Percentiles rank a stretch among this genome's conserved stretches.
These are phyloP conservation scores for Plestiodon gilberti DNA, from an alignment of 2,113 vertebrate species.

Conservation along the genomic window DNA sequence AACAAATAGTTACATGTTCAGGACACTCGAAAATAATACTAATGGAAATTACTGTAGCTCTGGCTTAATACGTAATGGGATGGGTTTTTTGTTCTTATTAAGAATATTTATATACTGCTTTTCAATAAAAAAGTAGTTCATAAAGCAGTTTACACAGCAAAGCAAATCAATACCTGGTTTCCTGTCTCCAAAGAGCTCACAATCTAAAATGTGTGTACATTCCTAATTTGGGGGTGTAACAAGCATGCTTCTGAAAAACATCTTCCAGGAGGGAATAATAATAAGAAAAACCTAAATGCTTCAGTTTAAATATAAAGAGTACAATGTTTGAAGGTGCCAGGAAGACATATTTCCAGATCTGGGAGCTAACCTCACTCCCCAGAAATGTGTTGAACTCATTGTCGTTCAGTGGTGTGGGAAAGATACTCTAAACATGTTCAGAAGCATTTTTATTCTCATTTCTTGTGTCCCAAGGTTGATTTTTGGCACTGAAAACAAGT, in stretches of 20 bases:
- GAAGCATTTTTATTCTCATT: background rate
- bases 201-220: too few relatives aligned
- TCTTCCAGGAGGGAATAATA: too few relatives aligned
- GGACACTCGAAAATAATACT: constrained; percentile 27
- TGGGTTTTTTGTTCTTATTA: background rate
- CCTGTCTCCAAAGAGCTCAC: too few relatives aligned
- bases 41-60: background rate
- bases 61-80: background rate
- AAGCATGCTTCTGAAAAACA: background rate
- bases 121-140: too few relatives aligned
- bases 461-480: too few relatives aligned
- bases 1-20: constrained; percentile 4
- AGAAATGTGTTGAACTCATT: background rate
- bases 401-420: background rate
- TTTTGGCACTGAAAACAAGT: background rate
- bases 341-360: background rate
- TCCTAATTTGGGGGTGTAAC: background rate
- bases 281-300: background rate
- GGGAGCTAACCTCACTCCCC: background rate
- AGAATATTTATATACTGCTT: too few relatives aligned
- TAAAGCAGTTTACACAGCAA: too few relatives aligned
- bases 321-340: background rate
- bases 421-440: background rate
- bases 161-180: too few relatives aligned
- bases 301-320: background rate